Conservation (phyloP, 2,113 vertebrate genomes). For the Chauna torquata region DNA sequence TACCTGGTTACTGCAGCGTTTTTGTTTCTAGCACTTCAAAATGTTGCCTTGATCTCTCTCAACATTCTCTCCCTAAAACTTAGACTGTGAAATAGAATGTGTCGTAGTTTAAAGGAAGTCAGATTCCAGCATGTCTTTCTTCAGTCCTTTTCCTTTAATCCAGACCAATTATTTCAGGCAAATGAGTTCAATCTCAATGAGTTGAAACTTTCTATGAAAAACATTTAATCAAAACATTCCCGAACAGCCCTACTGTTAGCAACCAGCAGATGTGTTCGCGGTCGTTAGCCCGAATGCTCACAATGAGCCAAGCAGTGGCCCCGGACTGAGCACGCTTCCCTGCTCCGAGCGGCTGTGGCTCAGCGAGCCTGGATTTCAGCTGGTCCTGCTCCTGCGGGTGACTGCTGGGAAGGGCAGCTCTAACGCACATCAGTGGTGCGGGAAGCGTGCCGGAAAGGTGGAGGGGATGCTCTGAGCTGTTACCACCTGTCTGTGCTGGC, state of each 20-base stretch:
- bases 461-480: not conserved
- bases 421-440: rapidly evolving
- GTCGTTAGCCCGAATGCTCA: not conserved
- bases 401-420: not conserved
- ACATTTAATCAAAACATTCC: conserved; percentile 17
- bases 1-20: not conserved
- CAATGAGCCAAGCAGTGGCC: not conserved
- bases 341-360: rapidly evolving
- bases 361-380: rapidly evolving
- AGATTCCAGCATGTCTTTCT: not conserved
- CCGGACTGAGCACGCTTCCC: not conserved
- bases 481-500: not conserved
- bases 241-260: not conserved
- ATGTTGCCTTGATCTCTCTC: not conserved
- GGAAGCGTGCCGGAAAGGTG: rapidly evolving
- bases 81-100: not conserved
- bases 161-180: not conserved
- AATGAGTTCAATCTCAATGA: not conserved
- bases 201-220: not conserved
- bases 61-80: not conserved
- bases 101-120: not conserved
- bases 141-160: not conserved
- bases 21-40: not conserved
- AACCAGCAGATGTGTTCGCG: not conserved
- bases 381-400: rapidly evolving